These are phyloP conservation scores for Aporophyla nigra DNA, from an alignment of 2,888 invertebrate species.

Conservation along the genomic window DNA sequence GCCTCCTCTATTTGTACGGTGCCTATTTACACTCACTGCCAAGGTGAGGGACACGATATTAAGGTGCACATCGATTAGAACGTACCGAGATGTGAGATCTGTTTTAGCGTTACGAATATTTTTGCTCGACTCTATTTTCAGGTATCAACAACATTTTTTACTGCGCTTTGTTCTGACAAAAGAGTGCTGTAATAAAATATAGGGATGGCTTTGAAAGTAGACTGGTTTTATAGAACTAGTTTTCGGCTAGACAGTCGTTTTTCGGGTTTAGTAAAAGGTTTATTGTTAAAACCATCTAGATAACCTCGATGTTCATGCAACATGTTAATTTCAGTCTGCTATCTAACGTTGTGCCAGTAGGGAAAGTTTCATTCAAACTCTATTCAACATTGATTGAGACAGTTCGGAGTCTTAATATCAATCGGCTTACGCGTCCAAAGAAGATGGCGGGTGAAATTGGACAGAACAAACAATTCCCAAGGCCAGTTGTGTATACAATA, in stretches of 20 bases:
- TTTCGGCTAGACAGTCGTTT: slow-evolving; percentile 33
- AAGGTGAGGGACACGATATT: slow-evolving; percentile 84
- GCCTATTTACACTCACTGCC: slow-evolving; percentile 81
- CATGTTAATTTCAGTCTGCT: slow-evolving; percentile 24
- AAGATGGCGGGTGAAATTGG: neutral
- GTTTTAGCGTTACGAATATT: slow-evolving; percentile 16
- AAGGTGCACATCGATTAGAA: slow-evolving; percentile 60
- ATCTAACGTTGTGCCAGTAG: slow-evolving; percentile 1
- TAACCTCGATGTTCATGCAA: slow-evolving; percentile 37
- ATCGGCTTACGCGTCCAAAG: neutral
- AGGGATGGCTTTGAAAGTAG: slow-evolving; percentile 34
- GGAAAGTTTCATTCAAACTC: slow-evolving; percentile 39
- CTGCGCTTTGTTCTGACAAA: slow-evolving; percentile 29
- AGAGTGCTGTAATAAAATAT: slow-evolving; percentile 43
- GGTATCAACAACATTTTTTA: neutral
- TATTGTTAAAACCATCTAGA: slow-evolving; percentile 52
- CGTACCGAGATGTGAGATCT: slow-evolving; percentile 38
- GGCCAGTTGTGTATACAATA: neutral
- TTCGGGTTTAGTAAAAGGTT: slow-evolving; percentile 50
- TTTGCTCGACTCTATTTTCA: slow-evolving; percentile 2
- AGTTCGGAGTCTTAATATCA: slow-evolving; percentile 5
- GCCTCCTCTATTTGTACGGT: slow-evolving; percentile 73
- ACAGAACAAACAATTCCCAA: neutral
- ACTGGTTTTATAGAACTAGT: slow-evolving; percentile 61
- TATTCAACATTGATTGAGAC: slow-evolving; percentile 10